A percentile compares a stretch with the other conserved stretches of the same genome.
phyloP scores from a whole-genome alignment of 2,797 vertebrate genomes.

The Eidolon dupreanum region DNA sequence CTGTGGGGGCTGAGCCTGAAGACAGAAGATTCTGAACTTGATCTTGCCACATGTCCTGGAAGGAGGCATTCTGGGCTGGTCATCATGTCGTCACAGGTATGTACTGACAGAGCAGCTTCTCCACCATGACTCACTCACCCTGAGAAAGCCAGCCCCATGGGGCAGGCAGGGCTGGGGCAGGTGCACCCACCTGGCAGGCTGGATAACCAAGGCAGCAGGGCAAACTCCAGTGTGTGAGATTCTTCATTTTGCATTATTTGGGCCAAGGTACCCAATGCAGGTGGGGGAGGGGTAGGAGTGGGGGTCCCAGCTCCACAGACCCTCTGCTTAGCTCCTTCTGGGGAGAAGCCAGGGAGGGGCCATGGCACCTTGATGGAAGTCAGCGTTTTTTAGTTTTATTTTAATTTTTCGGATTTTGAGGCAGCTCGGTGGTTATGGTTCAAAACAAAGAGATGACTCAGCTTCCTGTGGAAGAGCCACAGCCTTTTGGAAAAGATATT shows the following conservation, averaged over 20 bases:
- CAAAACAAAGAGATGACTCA: constrained; percentile 76
- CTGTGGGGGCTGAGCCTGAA: not conserved
- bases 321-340: not conserved
- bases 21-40: not conserved
- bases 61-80: not conserved
- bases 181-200: not conserved
- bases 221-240: not conserved
- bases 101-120: not conserved
- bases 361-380: not conserved
- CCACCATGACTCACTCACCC: not conserved
- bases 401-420: constrained; percentile 35
- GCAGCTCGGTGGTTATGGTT: constrained; percentile 31
- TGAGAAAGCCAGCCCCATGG: not conserved
- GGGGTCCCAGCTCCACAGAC: rapidly evolving
- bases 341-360: not conserved
- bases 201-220: not conserved
- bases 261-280: not conserved
- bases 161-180: not conserved
- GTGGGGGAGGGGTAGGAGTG: rapidly evolving
- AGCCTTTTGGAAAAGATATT: constrained; percentile 51
- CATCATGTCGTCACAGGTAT: not conserved
- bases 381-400: constrained; percentile 25
- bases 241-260: not conserved
- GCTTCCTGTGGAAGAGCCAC: constrained; percentile 66
- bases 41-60: not conserved